These are phyloP conservation scores for Mirounga angustirostris DNA, from an alignment of 2,113 vertebrate genomes.

Conservation along the genomic window DNA sequence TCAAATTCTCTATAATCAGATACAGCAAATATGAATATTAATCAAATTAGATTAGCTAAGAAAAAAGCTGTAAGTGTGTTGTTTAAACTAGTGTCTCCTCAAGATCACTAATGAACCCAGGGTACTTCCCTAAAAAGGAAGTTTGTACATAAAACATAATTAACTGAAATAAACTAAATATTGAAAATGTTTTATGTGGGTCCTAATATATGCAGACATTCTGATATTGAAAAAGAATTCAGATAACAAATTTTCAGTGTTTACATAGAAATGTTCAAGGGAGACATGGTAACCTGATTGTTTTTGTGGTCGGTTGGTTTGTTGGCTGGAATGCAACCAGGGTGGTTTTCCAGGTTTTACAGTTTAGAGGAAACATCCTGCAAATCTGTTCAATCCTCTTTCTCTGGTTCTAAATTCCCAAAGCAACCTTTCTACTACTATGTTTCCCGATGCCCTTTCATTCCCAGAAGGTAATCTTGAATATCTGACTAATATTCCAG, in stretches of 20 bases:
- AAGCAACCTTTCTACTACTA: not conserved
- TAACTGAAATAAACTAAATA: constrained; percentile 10
- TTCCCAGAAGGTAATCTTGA: not conserved
- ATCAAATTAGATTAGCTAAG: not conserved
- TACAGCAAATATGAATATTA: constrained; percentile 5
- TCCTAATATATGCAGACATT: not conserved
- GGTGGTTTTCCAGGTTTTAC: not conserved
- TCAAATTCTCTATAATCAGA: constrained; percentile 32
- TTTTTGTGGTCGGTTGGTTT: not conserved
- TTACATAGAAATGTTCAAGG: not conserved
- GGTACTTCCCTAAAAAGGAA: not conserved
- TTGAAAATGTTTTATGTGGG: not conserved
- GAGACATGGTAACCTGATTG: not conserved
- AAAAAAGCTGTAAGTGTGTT: not conserved
- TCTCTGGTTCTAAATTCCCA: constrained; percentile 18
- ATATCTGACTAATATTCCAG: not conserved
- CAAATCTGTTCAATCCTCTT: not conserved
- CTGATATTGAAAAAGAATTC: not conserved
- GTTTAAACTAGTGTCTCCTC: not conserved
- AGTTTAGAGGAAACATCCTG: not conserved
- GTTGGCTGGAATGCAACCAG: not conserved
- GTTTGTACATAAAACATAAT: constrained; percentile 24
- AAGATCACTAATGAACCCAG: not conserved
- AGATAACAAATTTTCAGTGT: not conserved
- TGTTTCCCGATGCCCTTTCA: not conserved